A percentile compares a stretch with the other conserved stretches of the same genome.
These are phyloP conservation scores for Rutilus rutilus DNA, from an alignment of 2,113 vertebrate genomes.

Conservation along the genomic window DNA sequence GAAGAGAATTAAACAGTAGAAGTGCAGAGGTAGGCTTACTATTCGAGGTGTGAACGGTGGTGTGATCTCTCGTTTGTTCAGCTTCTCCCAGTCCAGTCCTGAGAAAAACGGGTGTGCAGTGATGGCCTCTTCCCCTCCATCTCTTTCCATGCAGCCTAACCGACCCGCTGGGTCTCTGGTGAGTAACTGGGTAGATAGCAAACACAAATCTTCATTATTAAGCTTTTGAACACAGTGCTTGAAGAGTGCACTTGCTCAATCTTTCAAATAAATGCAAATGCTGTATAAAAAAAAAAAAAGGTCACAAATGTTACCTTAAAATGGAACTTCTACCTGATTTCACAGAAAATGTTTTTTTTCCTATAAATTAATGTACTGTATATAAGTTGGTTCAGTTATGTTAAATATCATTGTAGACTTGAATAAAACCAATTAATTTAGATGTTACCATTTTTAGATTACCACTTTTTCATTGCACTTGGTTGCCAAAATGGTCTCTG, in stretches of 20 bases:
- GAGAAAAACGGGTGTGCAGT: constrained; percentile 87
- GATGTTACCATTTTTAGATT: no score
- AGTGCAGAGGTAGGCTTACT: constrained; percentile 72
- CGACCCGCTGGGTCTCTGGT: constrained; percentile 88
- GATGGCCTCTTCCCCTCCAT: constrained; percentile 86
- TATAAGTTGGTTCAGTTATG: no score
- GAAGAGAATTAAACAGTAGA: background rate
- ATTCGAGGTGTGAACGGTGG: constrained; percentile 95
- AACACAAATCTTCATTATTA: background rate
- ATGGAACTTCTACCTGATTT: no score
- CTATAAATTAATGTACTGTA: no score
- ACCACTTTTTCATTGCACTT: background rate
- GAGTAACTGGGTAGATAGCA: constrained; percentile 82
- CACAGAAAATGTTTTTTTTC: no score
- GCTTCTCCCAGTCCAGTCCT: constrained; percentile 89
- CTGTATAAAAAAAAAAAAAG: no score
- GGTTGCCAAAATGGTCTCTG: background rate
- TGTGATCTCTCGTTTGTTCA: constrained; percentile 86
- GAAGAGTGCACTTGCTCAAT: background rate
- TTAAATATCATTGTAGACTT: no score
- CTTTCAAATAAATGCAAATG: background rate
- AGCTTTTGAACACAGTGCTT: background rate
- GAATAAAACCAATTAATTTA: no score
- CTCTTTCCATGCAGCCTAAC: constrained; percentile 84
- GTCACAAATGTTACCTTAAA: no score